Conservation (phyloP, 1,140 invertebrate genomes). For the Zaprionus ghesquierei region DNA sequence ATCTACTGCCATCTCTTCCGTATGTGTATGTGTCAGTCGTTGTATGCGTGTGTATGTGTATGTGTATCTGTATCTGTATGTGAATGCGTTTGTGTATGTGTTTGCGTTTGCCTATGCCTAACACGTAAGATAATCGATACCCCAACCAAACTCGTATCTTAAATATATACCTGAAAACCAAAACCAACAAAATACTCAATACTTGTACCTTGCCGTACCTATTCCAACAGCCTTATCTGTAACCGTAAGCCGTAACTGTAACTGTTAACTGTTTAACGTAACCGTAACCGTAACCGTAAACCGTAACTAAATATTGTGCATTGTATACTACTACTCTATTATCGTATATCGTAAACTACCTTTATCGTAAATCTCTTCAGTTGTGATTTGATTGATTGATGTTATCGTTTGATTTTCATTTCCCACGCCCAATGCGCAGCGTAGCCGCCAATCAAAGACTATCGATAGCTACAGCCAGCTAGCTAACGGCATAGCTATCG, state of each 20-base stretch:
- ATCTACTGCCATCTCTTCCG: slow-evolving; percentile 15
- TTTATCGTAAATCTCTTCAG: neutral
- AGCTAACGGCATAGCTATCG: slow-evolving; percentile 32
- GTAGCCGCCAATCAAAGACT: slow-evolving; percentile 24
- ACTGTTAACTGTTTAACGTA: slow-evolving; percentile 9
- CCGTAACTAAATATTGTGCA: slow-evolving; percentile 34
- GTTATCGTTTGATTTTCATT: slow-evolving; percentile 23
- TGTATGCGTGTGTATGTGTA: slow-evolving; percentile 35
- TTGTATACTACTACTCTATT: slow-evolving; percentile 14
- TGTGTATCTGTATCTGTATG: slow-evolving; percentile 17
- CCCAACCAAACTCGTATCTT: slow-evolving; percentile 8
- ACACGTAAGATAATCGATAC: slow-evolving; percentile 4
- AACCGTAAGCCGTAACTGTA: slow-evolving; percentile 8
- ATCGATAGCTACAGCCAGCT: slow-evolving; percentile 24
- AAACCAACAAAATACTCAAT: slow-evolving; percentile 14
- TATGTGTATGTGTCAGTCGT: slow-evolving; percentile 54
- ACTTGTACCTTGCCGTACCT: slow-evolving; percentile 12
- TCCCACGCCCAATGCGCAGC: slow-evolving; percentile 16
- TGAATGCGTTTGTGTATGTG: slow-evolving; percentile 19
- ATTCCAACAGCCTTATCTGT: slow-evolving; percentile 26
- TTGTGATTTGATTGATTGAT: slow-evolving; percentile 19
- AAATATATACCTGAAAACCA: neutral
- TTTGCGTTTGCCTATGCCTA: slow-evolving; percentile 12
- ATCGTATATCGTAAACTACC: slow-evolving; percentile 5
- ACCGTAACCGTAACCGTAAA: slow-evolving; percentile 16